These are phyloP conservation scores for Gallinago stenura DNA, from an alignment of 2,797 vertebrate species.

Conservation along the genomic window DNA sequence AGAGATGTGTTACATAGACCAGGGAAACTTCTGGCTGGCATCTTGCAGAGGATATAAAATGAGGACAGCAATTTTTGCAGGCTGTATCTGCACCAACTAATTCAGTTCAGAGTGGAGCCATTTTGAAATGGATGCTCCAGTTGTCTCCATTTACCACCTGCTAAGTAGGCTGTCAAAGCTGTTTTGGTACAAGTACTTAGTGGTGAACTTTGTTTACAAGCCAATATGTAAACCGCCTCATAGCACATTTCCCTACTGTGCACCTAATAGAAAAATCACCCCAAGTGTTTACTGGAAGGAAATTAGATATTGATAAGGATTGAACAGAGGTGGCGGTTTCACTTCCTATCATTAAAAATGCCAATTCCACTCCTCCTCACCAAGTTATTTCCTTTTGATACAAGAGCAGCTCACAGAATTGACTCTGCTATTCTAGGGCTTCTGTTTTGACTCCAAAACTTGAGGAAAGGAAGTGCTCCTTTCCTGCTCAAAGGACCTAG, in stretches of 20 bases:
- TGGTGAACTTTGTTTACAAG: not conserved
- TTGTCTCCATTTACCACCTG: not conserved
- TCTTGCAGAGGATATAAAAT: not conserved
- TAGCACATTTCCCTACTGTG: not conserved
- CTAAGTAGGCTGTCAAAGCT: not conserved
- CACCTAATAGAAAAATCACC: not conserved
- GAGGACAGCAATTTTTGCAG: not conserved
- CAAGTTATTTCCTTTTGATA: not conserved
- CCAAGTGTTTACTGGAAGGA: not conserved
- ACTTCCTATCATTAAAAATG: not conserved
- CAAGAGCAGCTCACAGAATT: not conserved
- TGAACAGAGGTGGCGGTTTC: not conserved
- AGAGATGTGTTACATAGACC: not conserved
- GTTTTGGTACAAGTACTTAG: not conserved
- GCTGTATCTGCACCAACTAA: not conserved
- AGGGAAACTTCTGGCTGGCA: not conserved
- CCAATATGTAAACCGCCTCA: not conserved
- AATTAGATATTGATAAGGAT: constrained; percentile 1
- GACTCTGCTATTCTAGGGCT: not conserved
- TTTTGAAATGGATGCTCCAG: not conserved
- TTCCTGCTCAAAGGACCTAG: not conserved
- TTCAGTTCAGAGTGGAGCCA: not conserved
- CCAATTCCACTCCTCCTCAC: not conserved
- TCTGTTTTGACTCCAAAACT: not conserved
- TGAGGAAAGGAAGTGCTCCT: not conserved